Conservation (phyloP, 1,140 invertebrate genomes). For the Varroa destructor region DNA sequence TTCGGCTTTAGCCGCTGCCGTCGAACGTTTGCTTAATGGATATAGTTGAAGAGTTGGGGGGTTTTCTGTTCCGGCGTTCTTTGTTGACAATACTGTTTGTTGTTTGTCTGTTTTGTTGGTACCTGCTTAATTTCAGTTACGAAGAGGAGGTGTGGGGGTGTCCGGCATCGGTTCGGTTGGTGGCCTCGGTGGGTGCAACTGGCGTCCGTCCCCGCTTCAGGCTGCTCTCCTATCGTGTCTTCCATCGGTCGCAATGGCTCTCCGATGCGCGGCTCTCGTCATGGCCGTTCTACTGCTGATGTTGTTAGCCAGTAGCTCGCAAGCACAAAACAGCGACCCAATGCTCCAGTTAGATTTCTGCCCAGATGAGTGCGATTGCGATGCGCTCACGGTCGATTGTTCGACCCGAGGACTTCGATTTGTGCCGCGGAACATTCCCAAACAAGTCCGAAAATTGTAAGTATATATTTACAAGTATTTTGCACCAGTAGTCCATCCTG, state of each 20-base stretch:
- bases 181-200: background rate
- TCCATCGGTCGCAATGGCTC: slow-evolving; percentile 18
- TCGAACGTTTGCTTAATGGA: too few relatives aligned
- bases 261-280: slow-evolving; percentile 3
- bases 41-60: too few relatives aligned
- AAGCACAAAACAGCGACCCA: background rate
- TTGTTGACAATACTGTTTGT: too few relatives aligned
- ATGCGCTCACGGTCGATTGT: slow-evolving; percentile 60
- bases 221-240: background rate
- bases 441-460: slow-evolving; percentile 66
- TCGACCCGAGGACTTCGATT: slow-evolving; percentile 59
- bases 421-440: slow-evolving; percentile 58
- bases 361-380: slow-evolving; percentile 63
- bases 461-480: slow-evolving; percentile 41
- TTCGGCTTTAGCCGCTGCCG: too few relatives aligned
- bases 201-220: slow-evolving; percentile 23
- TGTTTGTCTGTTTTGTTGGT: too few relatives aligned
- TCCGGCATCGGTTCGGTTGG: too few relatives aligned
- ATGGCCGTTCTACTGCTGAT: slow-evolving; percentile 12
- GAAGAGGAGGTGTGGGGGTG: too few relatives aligned
- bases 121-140: too few relatives aligned
- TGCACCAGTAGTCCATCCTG: too few relatives aligned
- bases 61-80: too few relatives aligned
- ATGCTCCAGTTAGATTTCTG: slow-evolving; percentile 41
- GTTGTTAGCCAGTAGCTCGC: slow-evolving; percentile 4